Base-by-base conservation (phyloP, 2,888 invertebrate species). In the Lapara coniferarum region DNA sequence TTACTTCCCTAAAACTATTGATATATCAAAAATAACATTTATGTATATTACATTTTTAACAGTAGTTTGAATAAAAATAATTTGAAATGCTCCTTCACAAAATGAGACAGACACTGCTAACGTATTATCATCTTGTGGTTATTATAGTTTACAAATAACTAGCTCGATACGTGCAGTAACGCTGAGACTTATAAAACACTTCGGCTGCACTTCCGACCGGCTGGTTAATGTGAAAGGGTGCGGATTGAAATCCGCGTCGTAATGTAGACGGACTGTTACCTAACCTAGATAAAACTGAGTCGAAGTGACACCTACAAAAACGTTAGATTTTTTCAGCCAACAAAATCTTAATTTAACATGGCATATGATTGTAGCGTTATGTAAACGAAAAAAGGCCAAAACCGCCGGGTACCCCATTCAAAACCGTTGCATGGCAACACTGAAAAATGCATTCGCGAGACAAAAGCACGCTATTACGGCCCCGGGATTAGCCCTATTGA, bases 401-500 rank as follows among this genome's bases (percentile, higher is more conserved):
- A 68, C 37, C 53, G 66, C 71, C 68, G 71, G 58, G 52, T 66
- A 55, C 68, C 76, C 66, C 74, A 74, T 79, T 77, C 78, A 78
- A 82, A 78, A 73, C 78, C 74, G 82, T 81, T 83, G 86, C 87
- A 82, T 88, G 85, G 89, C 87, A 89, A 89, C 89, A 87, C 89
- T 90, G 88, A 89, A 92, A 92, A 91, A 92, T 91, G 91, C 91
- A 92, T 91, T 84, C 87, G 80, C 78, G 85, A 91, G 88, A 92
- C 92, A 92, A 92, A 91, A 91, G 91, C 86, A 87, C 84, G 87
- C 91, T 89, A 92, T 92, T 92, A 92, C 90, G 82, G 79, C 83
- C 83, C 84, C 87, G 83, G 91, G 92, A 93, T 93, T 93, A 92
- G 92, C 92, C 91, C 93, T 93, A 93, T 93, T 93, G 93, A 93